Percentiles rank a stretch among this genome's conserved stretches.
These are phyloP conservation scores for Cavia porcellus DNA, from an alignment of 2,113 vertebrate genomes.

Conservation along the genomic window DNA sequence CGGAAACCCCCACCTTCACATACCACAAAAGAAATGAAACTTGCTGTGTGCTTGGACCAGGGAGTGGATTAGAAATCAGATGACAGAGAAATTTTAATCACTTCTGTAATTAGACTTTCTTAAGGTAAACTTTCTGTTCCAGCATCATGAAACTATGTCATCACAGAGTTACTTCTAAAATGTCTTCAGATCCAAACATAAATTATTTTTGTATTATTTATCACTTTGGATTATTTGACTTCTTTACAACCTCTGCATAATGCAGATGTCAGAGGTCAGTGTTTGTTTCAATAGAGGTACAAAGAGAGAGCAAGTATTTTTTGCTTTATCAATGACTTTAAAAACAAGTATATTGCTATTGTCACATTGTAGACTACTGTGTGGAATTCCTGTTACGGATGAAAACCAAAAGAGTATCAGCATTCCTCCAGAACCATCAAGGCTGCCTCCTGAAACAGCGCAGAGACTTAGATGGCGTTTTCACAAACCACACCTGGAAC, in stretches of 20 bases:
- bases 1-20: neutral
- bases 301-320: neutral
- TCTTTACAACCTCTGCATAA: neutral
- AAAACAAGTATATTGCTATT: conserved; percentile 53
- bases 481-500: conserved; percentile 81
- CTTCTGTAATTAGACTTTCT: neutral
- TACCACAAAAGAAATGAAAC: neutral
- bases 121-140: neutral
- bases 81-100: conserved; percentile 8
- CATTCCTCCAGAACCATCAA: conserved; percentile 31
- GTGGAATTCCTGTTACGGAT: conserved; percentile 80
- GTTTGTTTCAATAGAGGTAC: conserved; percentile 18
- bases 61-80: neutral
- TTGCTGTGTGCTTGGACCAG: neutral
- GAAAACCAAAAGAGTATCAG: conserved; percentile 50
- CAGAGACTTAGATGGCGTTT: conserved; percentile 74
- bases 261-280: neutral
- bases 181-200: neutral
- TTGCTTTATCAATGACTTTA: conserved; percentile 18
- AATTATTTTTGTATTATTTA: conserved; percentile 14
- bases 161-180: neutral
- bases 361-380: conserved; percentile 83
- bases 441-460: conserved; percentile 73
- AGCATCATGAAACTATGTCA: neutral
- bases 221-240: neutral